A percentile compares a stretch with the other conserved stretches of the same genome.
These are phyloP conservation scores for Chlorodrepanis virens DNA, from an alignment of 2,113 vertebrate genomes.

Conservation along the genomic window DNA sequence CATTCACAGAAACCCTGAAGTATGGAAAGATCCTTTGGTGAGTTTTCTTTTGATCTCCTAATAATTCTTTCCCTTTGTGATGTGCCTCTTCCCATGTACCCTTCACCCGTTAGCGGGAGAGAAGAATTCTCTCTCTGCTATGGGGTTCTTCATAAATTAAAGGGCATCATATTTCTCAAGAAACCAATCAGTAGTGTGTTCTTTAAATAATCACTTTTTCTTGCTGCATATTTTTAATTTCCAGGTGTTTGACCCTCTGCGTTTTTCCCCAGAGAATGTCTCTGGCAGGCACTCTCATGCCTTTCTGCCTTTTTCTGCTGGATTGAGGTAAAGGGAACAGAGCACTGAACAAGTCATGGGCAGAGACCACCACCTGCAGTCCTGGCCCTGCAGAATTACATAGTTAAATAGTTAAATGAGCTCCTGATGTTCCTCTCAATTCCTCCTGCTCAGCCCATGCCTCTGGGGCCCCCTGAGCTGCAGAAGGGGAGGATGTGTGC, in stretches of 20 bases:
- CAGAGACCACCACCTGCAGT: neutral
- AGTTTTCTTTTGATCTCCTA: neutral
- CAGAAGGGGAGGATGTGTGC: neutral
- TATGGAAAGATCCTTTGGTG: slow-evolving; percentile 66
- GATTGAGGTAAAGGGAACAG: slow-evolving; percentile 37
- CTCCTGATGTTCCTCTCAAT: accelerated
- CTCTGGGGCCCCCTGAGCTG: neutral
- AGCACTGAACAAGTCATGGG: neutral
- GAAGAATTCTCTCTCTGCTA: neutral
- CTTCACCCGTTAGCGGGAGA: neutral
- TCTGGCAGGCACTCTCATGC: slow-evolving; percentile 79
- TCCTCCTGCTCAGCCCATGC: neutral
- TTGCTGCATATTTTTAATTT: neutral
- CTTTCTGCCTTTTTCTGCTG: slow-evolving; percentile 84
- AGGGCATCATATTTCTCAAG: neutral
- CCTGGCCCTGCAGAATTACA: neutral
- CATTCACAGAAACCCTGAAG: slow-evolving; percentile 48
- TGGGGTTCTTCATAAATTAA: neutral
- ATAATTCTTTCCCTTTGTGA: neutral
- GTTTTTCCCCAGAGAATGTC: slow-evolving; percentile 82
- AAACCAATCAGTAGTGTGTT: neutral
- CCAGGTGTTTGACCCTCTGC: slow-evolving; percentile 81
- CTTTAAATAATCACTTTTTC: neutral
- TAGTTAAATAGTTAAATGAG: neutral
- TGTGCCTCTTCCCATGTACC: neutral